Evolutionary conservation across 2,113 vertebrate genomes (phyloP), one percentile per base, ranked within the genome.

Genomic region (Psittacus erithacus): DNA sequence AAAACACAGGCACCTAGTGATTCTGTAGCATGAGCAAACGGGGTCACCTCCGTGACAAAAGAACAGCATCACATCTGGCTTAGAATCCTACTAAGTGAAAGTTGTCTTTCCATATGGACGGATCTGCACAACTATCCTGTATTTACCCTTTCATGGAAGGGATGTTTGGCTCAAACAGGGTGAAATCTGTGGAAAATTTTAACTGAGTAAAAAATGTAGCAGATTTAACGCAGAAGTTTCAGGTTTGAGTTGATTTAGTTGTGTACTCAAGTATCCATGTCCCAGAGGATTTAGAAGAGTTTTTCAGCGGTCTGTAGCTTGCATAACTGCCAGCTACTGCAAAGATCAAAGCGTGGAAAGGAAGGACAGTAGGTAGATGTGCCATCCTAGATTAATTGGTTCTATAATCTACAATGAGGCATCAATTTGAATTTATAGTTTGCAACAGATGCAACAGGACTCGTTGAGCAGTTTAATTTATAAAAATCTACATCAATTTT

Each of bases 281-380:
- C 63, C 33, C 39, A 82, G 57, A 86, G 31, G 60, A 92, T 70
- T 82, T 50, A 2, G 3, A 24, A 68, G 78, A 95, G 38, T 39
- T 38, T 90, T 96, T 77, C 70, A 85, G 13, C 60, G 80, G 25
- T 39, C 69, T 59, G 57, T 75, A 73, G 41, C 88, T 96, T 93
- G 85, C 38, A 35, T 82, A 91, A 80, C 86, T 96, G 64, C 65
- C 90, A 96, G 60, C 47, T 88, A 63, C 39, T 69, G 80, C 73
- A 91, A 76, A 96, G 55, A 78, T 96, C 47, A 60, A 85, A 94
- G 35, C 31, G 13, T 25, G 76, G 50, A 85, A 94, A 4, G 49
- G 78, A 82, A 55, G 47, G 50, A 91, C 29, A 52, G 6, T 44
- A 86, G 47, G 33, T 62, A 50, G 65, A 69, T 79, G 13, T 83